Evolutionary conservation across 2,113 vertebrate species (phyloP), one percentile per base, ranked within the genome.

Genomic region (Lepisosteus oculatus): DNA sequence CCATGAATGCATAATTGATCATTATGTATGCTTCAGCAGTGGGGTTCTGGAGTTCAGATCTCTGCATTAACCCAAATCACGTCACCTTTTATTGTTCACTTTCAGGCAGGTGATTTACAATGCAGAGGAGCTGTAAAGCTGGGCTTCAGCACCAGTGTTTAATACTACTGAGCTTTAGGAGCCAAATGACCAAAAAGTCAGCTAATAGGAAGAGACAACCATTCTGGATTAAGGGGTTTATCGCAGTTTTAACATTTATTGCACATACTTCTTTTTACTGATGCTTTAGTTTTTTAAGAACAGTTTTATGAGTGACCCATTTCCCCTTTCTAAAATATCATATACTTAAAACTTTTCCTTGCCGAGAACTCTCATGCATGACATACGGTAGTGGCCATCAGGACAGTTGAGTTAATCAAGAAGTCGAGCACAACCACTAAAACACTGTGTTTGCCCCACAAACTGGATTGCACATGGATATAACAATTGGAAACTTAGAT

Each of bases 61-160:
- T 66, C 54, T 8, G 51, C 55, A 72, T 76, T 74, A 74, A 73
- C 72, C 62, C 14, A 68, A 44, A 72, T 69, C 59, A 65, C 56
- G 8, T 69, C 67, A 67, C 59, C 51, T 77, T 77, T 76, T 66
- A 74, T 55, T 68, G 70, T 64, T n/a, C 15, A 42, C 68, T 61
- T 72, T 70, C 54, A 72, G 64, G 5, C n/a, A 56, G 42, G 61
- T 72, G 69, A 77, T 80, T 80, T 77, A 73, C 57, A 56, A 70
- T 44, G 55, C 45, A 43, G 47, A 4, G n/a, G 61, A 65, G 64
- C 43, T 68, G 42, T 54, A 56, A 68, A 74, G 68, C 41, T 43
- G 55, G 64, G 43, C 29, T 41, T 65, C 6, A 15, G 55, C 12
- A 43, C 67, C 41, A 12, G 29, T 66, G 15, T 68, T 43, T 12